Percentiles rank a stretch among this genome's conserved stretches.
Evolutionary conservation across 2,113 vertebrate genomes (phyloP).

Genomic region (Zosterops hypoxanthus): DNA sequence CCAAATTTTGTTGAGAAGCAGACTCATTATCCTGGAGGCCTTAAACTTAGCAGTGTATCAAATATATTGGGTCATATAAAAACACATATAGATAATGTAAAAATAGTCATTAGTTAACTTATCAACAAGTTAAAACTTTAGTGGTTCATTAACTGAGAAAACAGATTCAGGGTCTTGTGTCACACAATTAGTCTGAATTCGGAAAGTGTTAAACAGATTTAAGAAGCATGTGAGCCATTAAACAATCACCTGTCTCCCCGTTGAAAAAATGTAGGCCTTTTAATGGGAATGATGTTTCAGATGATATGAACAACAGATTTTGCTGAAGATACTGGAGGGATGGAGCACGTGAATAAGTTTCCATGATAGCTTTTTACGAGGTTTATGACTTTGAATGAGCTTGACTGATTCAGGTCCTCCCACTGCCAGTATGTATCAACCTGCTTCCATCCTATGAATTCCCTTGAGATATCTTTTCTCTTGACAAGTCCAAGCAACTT

Average conservation of each 20-base stretch:
- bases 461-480: background rate
- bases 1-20: background rate
- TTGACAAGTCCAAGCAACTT: background rate
- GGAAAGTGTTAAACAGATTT: background rate
- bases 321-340: background rate
- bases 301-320: background rate
- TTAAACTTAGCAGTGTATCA: background rate
- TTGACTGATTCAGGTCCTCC: background rate
- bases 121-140: background rate
- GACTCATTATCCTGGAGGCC: background rate
- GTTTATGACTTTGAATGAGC: background rate
- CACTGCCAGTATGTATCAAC: background rate
- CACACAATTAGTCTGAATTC: background rate
- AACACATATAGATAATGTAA: background rate
- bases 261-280: background rate
- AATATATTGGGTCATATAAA: background rate
- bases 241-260: background rate
- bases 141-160: background rate
- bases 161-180: background rate
- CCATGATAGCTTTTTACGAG: fast-evolving
- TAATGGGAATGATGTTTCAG: background rate
- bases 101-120: background rate
- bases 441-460: background rate
- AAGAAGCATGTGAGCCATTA: background rate
- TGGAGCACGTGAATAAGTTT: background rate